A percentile compares a stretch with the other conserved stretches of the same genome.
Evolutionary conservation across 1,140 invertebrate genomes (phyloP).

Genomic region (Oncopodura yosiiana): DNA sequence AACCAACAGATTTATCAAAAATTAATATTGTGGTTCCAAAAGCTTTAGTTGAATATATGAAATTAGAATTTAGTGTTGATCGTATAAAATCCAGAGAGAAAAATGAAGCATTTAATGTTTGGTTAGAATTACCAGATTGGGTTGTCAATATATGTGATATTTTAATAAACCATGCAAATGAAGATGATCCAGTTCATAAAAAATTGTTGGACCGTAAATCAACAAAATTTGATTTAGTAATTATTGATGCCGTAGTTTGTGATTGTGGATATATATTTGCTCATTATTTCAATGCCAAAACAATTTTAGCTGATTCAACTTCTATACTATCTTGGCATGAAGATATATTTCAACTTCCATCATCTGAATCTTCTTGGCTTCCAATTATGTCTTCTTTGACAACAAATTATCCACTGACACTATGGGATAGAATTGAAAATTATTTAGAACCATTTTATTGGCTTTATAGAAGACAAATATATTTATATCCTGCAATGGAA

Average conservation of each 20-base stretch:
- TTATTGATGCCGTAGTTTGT: not conserved
- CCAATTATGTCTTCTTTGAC: too few species aligned
- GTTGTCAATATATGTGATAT: not conserved
- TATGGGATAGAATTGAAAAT: too few species aligned
- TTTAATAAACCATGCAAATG: not conserved
- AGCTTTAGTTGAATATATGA: not conserved
- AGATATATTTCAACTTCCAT: not conserved
- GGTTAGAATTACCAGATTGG: not conserved
- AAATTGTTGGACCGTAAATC: not conserved
- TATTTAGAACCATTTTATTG: too few species aligned
- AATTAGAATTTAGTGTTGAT: not conserved
- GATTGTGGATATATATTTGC: not conserved
- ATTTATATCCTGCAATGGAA: too few species aligned
- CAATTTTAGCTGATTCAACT: not conserved
- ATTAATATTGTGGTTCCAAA: not conserved
- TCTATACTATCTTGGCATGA: not conserved
- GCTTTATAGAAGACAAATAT: too few species aligned
- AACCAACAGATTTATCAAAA: not conserved
- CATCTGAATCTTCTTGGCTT: not conserved
- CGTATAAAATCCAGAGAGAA: not conserved
- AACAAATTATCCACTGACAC: too few species aligned
- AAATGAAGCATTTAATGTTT: not conserved
- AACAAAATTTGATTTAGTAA: not conserved
- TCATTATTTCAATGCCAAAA: not conserved
- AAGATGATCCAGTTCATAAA: too few species aligned